Evolutionary conservation across 2,888 invertebrate species (phyloP).

Genomic region (Oeneis ivallda): DNA sequence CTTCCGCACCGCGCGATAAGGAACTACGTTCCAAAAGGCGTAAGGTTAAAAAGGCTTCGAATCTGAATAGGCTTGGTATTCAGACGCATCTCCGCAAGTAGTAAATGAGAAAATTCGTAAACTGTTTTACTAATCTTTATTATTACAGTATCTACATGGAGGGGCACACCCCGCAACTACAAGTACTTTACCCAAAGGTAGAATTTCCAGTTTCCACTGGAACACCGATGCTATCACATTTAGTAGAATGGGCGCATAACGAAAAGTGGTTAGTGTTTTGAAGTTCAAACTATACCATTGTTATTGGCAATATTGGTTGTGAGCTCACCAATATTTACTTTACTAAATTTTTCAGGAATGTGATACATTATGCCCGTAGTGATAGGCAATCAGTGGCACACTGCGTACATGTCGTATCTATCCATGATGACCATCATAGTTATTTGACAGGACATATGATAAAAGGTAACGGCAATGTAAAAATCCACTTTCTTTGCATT

Average conservation of each 20-base stretch:
- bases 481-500: too few relatives aligned
- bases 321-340: background rate
- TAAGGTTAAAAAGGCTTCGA: too few relatives aligned
- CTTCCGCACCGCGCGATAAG: too few relatives aligned
- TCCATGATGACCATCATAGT: slow-evolving; percentile 53
- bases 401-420: slow-evolving; percentile 46
- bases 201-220: slow-evolving; percentile 91
- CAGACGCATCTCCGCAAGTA: too few relatives aligned
- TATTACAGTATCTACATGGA: slow-evolving; percentile 85
- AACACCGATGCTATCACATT: slow-evolving; percentile 90
- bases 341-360: slow-evolving; percentile 46
- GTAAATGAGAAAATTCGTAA: too few relatives aligned
- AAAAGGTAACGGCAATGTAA: slow-evolving; percentile 42
- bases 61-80: too few relatives aligned
- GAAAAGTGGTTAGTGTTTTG: slow-evolving; percentile 79
- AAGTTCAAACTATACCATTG: background rate
- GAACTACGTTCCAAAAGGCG: too few relatives aligned
- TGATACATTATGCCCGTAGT: slow-evolving; percentile 47
- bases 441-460: slow-evolving; percentile 54
- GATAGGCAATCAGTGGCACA: slow-evolving; percentile 47
- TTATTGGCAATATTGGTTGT: background rate
- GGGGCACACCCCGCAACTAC: slow-evolving; percentile 87
- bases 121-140: too few relatives aligned
- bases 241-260: slow-evolving; percentile 92
- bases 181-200: slow-evolving; percentile 87